phyloP scores from a whole-genome alignment of 64 coral and sea anemone species.

The Dendronephthya gigantea region DNA sequence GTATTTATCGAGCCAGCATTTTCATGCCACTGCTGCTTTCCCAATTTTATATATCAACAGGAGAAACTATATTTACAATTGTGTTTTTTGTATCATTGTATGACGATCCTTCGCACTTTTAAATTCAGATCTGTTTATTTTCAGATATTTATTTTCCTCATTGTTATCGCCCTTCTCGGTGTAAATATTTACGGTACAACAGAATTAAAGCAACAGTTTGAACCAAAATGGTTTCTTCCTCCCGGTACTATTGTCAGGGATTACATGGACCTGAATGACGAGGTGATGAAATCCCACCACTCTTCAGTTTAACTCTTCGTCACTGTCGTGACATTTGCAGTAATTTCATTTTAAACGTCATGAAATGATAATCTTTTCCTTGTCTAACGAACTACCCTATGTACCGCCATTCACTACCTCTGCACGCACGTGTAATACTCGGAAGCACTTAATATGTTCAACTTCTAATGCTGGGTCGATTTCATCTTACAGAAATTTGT shows the following conservation, averaged over 20 bases:
- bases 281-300: too few species aligned
- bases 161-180: slow-evolving; percentile 56
- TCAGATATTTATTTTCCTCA: slow-evolving; percentile 57
- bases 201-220: slow-evolving; percentile 60
- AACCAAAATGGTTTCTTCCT: slow-evolving; percentile 68
- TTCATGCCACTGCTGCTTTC: not conserved
- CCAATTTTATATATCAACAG: not conserved
- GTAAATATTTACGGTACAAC: slow-evolving; percentile 81
- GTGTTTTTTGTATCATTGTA: not conserved
- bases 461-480: too few species aligned
- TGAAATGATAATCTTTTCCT: too few species aligned
- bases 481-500: slow-evolving; percentile 49
- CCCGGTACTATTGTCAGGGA: slow-evolving; percentile 55
- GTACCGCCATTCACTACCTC: too few species aligned
- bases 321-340: not conserved
- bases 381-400: too few species aligned
- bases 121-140: not conserved
- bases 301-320: too few species aligned
- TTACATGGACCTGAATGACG: slow-evolving; percentile 32
- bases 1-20: slow-evolving; percentile 10
- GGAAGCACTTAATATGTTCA: too few species aligned
- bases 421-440: too few species aligned
- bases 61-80: too few species aligned
- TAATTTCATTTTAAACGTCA: too few species aligned
- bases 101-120: not conserved